Percentiles rank a stretch among this genome's conserved stretches.
Conservation (phyloP, 2,888 invertebrate species). For the Ectropis crepuscularia region DNA sequence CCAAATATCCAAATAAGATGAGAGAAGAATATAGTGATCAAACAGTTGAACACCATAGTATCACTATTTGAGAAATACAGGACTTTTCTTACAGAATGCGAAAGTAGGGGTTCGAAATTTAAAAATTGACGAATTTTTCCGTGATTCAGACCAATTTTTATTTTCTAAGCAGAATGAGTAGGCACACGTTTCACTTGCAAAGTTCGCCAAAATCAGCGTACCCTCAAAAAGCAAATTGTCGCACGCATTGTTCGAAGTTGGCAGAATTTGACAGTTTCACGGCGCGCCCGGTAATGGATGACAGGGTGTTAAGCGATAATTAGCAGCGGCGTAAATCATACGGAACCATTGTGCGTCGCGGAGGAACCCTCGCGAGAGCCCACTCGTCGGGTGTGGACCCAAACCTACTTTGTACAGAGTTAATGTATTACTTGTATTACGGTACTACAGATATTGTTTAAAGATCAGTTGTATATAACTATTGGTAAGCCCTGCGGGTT, state of each 20-base stretch:
- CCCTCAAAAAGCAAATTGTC: conserved; percentile 21
- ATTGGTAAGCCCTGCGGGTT: no score
- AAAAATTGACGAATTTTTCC: no score
- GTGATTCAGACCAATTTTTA: no score
- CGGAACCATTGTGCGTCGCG: conserved; percentile 49
- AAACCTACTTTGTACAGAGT: background rate
- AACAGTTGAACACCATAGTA: no score
- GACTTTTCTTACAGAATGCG: no score
- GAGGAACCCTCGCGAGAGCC: conserved; percentile 14
- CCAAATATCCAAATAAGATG: no score
- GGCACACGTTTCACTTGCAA: background rate
- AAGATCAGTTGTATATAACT: no score
- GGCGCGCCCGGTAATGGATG: conserved; percentile 58
- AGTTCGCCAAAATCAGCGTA: background rate
- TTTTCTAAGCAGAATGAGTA: no score
- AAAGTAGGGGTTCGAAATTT: no score
- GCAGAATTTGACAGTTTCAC: conserved; percentile 57
- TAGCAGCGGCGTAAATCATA: conserved; percentile 60
- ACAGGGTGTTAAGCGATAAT: conserved; percentile 62
- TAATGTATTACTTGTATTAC: background rate
- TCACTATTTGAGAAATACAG: no score
- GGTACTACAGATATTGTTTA: no score
- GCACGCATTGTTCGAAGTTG: conserved; percentile 40
- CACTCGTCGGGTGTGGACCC: conserved; percentile 11
- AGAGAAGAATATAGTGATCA: no score